Percentiles rank a stretch among this genome's conserved stretches.
Evolutionary conservation across 2,113 vertebrate species (phyloP).

Genomic region (Copsychus sechellarum): DNA sequence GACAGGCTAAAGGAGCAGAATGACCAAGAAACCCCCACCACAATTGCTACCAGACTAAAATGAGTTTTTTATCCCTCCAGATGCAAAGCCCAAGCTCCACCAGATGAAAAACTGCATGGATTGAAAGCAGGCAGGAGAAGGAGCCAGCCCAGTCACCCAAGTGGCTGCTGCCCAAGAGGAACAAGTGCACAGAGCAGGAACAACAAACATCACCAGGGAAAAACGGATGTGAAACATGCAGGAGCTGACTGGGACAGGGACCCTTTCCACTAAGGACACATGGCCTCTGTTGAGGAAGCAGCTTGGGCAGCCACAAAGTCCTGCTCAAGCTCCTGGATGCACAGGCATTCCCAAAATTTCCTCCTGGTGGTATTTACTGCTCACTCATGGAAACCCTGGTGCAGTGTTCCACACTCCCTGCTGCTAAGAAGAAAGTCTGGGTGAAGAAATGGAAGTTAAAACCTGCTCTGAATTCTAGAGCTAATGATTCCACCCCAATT

Average conservation of each 20-base stretch:
- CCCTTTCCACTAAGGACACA: background rate
- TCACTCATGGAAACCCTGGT: background rate
- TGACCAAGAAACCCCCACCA: background rate
- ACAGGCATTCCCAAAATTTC: background rate
- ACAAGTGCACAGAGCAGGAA: background rate
- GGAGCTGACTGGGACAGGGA: background rate
- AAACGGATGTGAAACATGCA: background rate
- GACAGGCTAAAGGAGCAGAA: background rate
- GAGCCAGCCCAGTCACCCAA: background rate
- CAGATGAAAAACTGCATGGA: background rate
- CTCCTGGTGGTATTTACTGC: background rate
- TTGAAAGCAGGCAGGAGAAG: background rate
- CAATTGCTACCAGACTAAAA: background rate
- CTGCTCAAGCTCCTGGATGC: background rate
- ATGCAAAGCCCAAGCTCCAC: background rate
- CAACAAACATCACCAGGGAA: background rate
- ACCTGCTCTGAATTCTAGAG: background rate
- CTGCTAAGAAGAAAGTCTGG: background rate
- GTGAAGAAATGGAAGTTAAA: background rate
- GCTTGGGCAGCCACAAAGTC: background rate
- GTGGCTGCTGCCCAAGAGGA: slow-evolving; percentile 5
- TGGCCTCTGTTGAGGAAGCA: background rate
- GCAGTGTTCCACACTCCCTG: background rate
- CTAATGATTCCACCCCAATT: background rate
- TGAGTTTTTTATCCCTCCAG: background rate